phyloP scores from a whole-genome alignment of 2,113 vertebrate species.

The Chrysochloris asiatica region DNA sequence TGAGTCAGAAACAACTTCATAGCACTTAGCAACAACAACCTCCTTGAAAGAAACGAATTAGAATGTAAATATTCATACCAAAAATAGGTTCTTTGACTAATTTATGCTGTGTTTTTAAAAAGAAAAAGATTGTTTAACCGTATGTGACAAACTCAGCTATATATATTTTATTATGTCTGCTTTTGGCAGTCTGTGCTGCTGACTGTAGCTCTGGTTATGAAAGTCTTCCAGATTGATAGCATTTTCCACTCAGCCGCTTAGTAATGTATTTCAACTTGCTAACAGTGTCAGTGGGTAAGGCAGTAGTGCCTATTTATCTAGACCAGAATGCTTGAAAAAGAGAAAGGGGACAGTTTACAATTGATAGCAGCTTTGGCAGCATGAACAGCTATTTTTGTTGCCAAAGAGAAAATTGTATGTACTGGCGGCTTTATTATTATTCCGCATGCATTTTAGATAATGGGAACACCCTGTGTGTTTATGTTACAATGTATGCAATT shows the following conservation, averaged over 20 bases:
- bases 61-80: slow-evolving; percentile 8
- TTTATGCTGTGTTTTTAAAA: slow-evolving; percentile 28
- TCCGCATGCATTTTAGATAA: slow-evolving; percentile 18
- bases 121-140: slow-evolving; percentile 24
- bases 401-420: not conserved
- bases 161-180: slow-evolving; percentile 31
- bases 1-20: too few species aligned
- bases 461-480: not conserved
- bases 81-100: slow-evolving; percentile 40
- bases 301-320: slow-evolving; percentile 6
- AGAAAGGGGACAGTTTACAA: not conserved
- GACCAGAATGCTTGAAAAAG: not conserved
- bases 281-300: slow-evolving; percentile 1
- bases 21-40: too few species aligned
- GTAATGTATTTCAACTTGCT: slow-evolving; percentile 49
- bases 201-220: slow-evolving; percentile 16
- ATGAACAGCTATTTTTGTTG: not conserved
- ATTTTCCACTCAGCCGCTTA: slow-evolving; percentile 52
- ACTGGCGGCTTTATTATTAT: slow-evolving; percentile 3
- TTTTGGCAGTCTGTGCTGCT: slow-evolving; percentile 41
- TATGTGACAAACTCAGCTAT: slow-evolving; percentile 14
- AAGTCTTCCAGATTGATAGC: slow-evolving; percentile 22
- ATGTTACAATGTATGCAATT: not conserved
- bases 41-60: slow-evolving; percentile 28
- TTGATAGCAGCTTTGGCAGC: not conserved